phyloP scores from a whole-genome alignment of 2,797 vertebrate species.

The Neosalanx taihuensis region DNA sequence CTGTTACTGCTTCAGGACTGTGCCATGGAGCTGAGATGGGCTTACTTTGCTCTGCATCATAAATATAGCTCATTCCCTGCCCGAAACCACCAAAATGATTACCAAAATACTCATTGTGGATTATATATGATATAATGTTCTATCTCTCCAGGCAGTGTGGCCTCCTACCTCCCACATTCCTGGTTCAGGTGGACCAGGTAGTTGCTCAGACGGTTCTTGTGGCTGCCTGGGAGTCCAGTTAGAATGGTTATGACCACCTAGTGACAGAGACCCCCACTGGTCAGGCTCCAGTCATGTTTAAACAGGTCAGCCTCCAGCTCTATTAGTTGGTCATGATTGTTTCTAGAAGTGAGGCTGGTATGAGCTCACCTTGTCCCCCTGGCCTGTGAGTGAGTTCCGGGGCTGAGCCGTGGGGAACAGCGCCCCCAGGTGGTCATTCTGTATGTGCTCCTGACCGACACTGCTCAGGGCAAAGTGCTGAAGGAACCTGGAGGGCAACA shows the following conservation, averaged over 20 bases:
- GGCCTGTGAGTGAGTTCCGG: slow-evolving; percentile 50
- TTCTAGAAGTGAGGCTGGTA: neutral
- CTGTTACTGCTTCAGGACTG: neutral
- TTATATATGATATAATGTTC: too few relatives aligned
- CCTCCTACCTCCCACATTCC: slow-evolving; percentile 80
- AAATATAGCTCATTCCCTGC: too few relatives aligned
- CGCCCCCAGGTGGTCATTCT: slow-evolving; percentile 80
- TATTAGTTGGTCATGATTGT: neutral
- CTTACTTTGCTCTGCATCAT: too few relatives aligned
- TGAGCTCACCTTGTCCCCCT: slow-evolving; percentile 78
- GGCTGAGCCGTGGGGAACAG: slow-evolving; percentile 77
- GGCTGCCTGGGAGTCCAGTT: slow-evolving; percentile 88
- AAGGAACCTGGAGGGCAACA: slow-evolving; percentile 77
- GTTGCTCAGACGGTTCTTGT: slow-evolving; percentile 80
- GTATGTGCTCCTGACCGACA: slow-evolving; percentile 80
- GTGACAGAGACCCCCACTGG: slow-evolving; percentile 14
- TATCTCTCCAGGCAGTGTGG: neutral
- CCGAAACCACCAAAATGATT: too few relatives aligned
- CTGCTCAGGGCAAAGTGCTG: slow-evolving; percentile 88
- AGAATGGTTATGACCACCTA: slow-evolving; percentile 87
- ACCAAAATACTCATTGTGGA: too few relatives aligned
- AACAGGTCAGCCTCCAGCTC: neutral
- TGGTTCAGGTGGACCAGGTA: slow-evolving; percentile 85
- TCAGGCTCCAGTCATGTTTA: neutral
- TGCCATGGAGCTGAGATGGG: too few relatives aligned